Evolutionary conservation across 2,888 invertebrate species (phyloP).

Genomic region (Oxytorus armatus): DNA sequence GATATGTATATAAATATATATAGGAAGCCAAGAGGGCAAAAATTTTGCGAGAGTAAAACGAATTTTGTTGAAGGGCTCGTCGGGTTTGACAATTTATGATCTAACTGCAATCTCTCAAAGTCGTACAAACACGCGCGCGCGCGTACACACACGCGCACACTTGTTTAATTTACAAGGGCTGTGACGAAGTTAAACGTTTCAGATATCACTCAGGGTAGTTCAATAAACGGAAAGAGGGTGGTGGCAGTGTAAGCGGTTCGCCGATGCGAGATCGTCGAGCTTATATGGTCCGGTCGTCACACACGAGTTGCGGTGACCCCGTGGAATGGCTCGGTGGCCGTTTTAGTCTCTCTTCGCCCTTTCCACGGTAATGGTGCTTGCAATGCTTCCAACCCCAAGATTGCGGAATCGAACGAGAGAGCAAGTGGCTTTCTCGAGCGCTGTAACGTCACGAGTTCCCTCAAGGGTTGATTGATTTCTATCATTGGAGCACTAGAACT

Average conservation of each 20-base stretch:
- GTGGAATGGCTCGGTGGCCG: slow-evolving; percentile 53
- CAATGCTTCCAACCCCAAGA: slow-evolving; percentile 33
- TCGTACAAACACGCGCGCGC: too few relatives aligned
- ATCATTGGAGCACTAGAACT: slow-evolving; percentile 30
- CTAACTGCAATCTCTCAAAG: too few relatives aligned
- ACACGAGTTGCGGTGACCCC: slow-evolving; percentile 47
- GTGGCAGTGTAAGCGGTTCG: slow-evolving; percentile 2
- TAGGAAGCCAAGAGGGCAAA: too few relatives aligned
- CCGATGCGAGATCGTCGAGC: slow-evolving; percentile 23
- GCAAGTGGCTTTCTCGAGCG: slow-evolving; percentile 23
- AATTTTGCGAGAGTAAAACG: too few relatives aligned
- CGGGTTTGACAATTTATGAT: too few relatives aligned
- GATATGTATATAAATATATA: too few relatives aligned
- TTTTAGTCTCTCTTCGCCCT: slow-evolving; percentile 32
- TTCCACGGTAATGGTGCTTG: slow-evolving; percentile 34
- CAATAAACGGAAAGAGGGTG: slow-evolving; percentile 41
- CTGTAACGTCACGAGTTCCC: not conserved
- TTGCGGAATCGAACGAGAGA: slow-evolving; percentile 19
- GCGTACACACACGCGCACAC: too few relatives aligned
- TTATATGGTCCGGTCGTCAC: slow-evolving; percentile 30
- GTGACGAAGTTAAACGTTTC: slow-evolving; percentile 16
- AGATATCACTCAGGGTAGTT: slow-evolving; percentile 44
- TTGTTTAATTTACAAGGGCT: slow-evolving; percentile 33
- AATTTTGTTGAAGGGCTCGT: too few relatives aligned
- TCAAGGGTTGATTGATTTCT: slow-evolving; percentile 43